Conservation (phyloP, 2,113 vertebrate genomes). For the Amazona vittata region DNA sequence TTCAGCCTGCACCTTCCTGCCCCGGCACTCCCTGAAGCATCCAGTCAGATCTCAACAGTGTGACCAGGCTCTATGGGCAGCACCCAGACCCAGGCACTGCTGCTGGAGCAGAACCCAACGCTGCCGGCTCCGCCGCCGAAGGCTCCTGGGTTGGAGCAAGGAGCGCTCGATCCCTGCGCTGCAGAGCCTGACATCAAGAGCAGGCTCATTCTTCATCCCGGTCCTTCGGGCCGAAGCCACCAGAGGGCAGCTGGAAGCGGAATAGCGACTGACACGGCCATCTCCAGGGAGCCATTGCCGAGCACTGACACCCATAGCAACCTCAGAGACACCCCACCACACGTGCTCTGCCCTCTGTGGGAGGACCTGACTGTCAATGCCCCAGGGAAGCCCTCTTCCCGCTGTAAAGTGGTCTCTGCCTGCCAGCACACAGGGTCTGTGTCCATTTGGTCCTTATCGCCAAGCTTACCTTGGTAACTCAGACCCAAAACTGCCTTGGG, state of each 20-base stretch:
- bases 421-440: neutral
- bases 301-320: rapidly evolving
- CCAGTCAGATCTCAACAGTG: neutral
- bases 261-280: rapidly evolving
- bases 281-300: rapidly evolving
- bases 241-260: slow-evolving; percentile 17
- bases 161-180: rapidly evolving
- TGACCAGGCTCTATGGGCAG: neutral
- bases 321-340: neutral
- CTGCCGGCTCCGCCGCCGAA: rapidly evolving
- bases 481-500: neutral
- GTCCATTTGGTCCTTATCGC: neutral
- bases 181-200: neutral
- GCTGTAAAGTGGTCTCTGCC: neutral
- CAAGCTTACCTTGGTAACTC: neutral
- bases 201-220: neutral
- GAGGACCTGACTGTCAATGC: rapidly evolving
- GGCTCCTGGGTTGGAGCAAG: neutral
- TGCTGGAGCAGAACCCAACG: neutral
- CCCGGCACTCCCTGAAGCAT: neutral
- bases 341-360: neutral
- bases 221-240: neutral
- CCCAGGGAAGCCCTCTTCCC: neutral
- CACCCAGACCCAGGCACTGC: rapidly evolving
- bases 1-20: rapidly evolving